Evolutionary conservation across 2,113 vertebrate genomes (phyloP).

Genomic region (Kryptolebias marmoratus): DNA sequence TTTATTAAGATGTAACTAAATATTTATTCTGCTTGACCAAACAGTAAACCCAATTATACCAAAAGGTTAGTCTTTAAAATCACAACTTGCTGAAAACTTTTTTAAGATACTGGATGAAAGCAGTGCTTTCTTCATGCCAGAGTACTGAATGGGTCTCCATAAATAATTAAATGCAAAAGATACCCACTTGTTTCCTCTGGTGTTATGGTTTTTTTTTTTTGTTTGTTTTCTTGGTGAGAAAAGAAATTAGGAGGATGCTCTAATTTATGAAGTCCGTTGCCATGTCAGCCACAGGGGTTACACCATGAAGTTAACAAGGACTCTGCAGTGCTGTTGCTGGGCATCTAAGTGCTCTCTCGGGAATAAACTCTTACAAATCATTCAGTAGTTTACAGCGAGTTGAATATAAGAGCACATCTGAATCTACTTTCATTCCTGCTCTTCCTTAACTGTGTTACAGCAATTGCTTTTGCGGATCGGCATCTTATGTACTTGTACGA

Average conservation of each 20-base stretch:
- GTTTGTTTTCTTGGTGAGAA: neutral
- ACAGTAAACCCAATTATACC: too few species aligned
- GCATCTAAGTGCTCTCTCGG: conserved; percentile 5
- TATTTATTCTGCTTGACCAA: too few species aligned
- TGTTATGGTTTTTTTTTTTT: neutral
- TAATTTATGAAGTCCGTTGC: conserved; percentile 3
- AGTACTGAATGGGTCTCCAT: too few species aligned
- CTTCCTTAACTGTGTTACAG: neutral
- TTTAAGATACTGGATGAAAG: too few species aligned
- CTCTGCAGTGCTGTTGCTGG: conserved; percentile 7
- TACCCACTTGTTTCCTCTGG: neutral
- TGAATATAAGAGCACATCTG: conserved; percentile 14
- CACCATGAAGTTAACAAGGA: conserved; percentile 25
- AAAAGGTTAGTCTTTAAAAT: too few species aligned
- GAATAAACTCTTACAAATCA: conserved; percentile 11
- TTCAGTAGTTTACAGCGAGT: conserved; percentile 11
- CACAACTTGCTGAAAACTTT: too few species aligned
- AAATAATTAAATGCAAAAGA: conserved; percentile 11
- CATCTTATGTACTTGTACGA: conserved; percentile 16
- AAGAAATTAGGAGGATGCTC: conserved; percentile 7
- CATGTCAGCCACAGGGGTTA: conserved; percentile 20
- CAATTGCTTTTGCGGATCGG: conserved; percentile 27
- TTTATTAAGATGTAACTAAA: too few species aligned
- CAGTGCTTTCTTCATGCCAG: too few species aligned
- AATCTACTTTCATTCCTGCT: conserved; percentile 2